Evolutionary conservation across 2,888 invertebrate genomes (phyloP).

Genomic region (Melieria crassipennis): DNA sequence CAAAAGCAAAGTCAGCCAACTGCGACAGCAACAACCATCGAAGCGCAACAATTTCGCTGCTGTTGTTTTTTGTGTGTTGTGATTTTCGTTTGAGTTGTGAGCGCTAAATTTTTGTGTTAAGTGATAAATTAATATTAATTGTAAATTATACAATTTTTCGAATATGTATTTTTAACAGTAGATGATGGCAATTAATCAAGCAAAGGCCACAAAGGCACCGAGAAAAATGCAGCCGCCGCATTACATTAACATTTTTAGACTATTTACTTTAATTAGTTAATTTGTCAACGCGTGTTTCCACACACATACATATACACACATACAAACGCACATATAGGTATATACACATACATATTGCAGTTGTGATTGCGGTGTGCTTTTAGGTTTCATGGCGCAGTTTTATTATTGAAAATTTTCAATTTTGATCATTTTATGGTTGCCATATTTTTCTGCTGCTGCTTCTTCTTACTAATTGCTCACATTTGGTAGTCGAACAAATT

Average conservation of each 20-base stretch:
- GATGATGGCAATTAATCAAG: neutral
- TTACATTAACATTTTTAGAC: constrained; percentile 22
- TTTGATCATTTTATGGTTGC: constrained; percentile 25
- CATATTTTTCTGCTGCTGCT: neutral
- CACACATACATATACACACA: neutral
- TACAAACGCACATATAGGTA: neutral
- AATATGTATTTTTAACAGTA: neutral
- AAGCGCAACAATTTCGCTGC: too few relatives aligned
- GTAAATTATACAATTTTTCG: neutral
- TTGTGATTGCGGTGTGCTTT: too few relatives aligned
- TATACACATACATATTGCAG: too few relatives aligned
- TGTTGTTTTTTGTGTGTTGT: neutral
- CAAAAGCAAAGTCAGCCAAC: too few relatives aligned
- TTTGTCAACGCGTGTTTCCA: constrained; percentile 5
- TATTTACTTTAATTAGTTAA: constrained; percentile 30
- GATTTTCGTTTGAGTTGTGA: neutral
- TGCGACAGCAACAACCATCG: too few relatives aligned
- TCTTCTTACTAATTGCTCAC: too few relatives aligned
- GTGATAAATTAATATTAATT: constrained; percentile 13
- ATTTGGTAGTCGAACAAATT: neutral
- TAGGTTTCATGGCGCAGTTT: too few relatives aligned
- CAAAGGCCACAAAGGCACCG: neutral
- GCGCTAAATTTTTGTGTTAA: neutral
- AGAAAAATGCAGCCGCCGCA: neutral
- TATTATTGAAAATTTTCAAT: constrained; percentile 14